Evolutionary conservation across 2,797 vertebrate genomes (phyloP).

Genomic region (Hippocampus kuda): DNA sequence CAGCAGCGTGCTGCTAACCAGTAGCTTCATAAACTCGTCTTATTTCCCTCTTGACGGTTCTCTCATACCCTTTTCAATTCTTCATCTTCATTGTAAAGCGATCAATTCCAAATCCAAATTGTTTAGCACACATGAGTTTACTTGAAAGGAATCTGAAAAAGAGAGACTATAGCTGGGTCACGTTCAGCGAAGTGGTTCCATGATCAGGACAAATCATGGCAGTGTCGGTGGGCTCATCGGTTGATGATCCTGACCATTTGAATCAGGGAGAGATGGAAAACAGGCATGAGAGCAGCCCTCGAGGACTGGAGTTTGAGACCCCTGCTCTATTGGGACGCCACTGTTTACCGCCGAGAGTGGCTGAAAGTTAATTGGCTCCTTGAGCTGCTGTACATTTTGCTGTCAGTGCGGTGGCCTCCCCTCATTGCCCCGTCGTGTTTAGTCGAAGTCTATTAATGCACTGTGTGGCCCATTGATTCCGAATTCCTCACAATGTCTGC

Average conservation of each 20-base stretch:
- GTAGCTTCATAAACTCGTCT: not conserved
- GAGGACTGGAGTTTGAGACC: too few relatives aligned
- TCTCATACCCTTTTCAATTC: too few relatives aligned
- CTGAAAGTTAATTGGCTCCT: conserved; percentile 61
- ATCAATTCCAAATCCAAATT: too few relatives aligned
- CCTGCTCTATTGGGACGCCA: conserved; percentile 18
- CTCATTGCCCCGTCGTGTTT: conserved; percentile 63
- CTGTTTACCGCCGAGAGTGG: conserved; percentile 47
- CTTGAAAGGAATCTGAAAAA: not conserved
- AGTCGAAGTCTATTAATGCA: conserved; percentile 80
- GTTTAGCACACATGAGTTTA: not conserved
- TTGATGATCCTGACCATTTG: too few relatives aligned
- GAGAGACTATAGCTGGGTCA: not conserved
- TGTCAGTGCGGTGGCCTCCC: conserved; percentile 39
- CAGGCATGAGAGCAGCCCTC: too few relatives aligned
- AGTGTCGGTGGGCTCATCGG: too few relatives aligned
- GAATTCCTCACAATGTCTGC: conserved; percentile 78
- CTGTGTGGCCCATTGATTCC: conserved; percentile 88
- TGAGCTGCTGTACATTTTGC: conserved; percentile 43
- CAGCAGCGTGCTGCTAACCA: not conserved
- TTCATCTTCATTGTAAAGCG: not conserved
- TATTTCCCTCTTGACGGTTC: not conserved
- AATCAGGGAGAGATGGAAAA: too few relatives aligned
- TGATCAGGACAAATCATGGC: too few relatives aligned
- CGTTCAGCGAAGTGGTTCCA: not conserved